Evolutionary conservation across 2,113 vertebrate genomes (phyloP).

Genomic region (Ifrita kowaldi): DNA sequence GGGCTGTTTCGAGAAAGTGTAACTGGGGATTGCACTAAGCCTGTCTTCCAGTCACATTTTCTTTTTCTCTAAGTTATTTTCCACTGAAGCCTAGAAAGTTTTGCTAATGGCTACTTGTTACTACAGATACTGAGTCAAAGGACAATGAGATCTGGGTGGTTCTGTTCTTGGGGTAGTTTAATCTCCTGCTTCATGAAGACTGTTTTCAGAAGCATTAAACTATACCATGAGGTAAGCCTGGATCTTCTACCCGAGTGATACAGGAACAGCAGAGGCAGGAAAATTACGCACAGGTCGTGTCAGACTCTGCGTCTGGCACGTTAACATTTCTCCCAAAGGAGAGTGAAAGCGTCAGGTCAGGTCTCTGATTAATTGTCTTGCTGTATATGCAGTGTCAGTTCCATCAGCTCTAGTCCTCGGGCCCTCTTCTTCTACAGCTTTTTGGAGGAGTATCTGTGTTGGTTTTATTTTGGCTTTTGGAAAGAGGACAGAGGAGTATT

Average conservation of each 20-base stretch:
- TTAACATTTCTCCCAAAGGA: not conserved
- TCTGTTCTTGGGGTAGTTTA: not conserved
- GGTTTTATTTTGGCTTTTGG: not conserved
- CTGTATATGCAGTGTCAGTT: not conserved
- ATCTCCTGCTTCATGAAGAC: not conserved
- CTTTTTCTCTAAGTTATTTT: not conserved
- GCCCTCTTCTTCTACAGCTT: not conserved
- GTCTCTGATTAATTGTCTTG: not conserved
- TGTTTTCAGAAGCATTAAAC: not conserved
- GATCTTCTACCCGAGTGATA: not conserved
- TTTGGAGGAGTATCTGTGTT: not conserved
- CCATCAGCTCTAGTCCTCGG: not conserved
- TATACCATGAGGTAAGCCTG: not conserved
- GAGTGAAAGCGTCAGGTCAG: not conserved
- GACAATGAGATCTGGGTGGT: not conserved
- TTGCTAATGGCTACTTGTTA: not conserved
- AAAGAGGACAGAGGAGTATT: not conserved
- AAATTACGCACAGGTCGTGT: not conserved
- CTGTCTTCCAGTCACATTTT: not conserved
- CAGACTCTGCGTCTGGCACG: not conserved
- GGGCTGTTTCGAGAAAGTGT: not conserved
- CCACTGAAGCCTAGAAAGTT: not conserved
- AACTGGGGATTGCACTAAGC: not conserved
- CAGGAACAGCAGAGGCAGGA: not conserved
- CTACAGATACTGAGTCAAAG: not conserved